Evolutionary conservation across 1,140 invertebrate species (phyloP), one percentile per base, ranked within the genome.

Genomic region (Atopsyche davidsoni): DNA sequence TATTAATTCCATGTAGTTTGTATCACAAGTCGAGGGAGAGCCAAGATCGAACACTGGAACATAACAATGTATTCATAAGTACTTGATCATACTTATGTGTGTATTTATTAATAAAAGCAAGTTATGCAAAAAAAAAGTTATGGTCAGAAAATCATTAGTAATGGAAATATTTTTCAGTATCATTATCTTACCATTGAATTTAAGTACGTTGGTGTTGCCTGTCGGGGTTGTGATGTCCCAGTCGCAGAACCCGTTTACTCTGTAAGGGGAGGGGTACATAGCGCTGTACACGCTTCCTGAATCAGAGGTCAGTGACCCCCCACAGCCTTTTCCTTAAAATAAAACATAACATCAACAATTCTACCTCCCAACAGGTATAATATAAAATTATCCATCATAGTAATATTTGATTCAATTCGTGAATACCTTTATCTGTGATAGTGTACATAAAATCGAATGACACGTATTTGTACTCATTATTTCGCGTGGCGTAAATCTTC

Each of bases 1-100:
- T 4, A 41, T 7, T 13, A 55, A 14, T 34, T 55, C 46, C 16
- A 55, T 13, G 25, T 50, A 50, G 34, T 55, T 38, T 11, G 9
- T 32, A 18, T 42, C 25, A 31, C 53, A 55, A 3, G 17, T 21
- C 1, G 40, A 19, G 17, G 31, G 23, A 16, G 41, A 11, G 6
- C 53, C 42, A 19, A 55, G 24, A 25, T 41, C 47, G 36, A 55
- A 55, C 1, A 51, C 49, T 51, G 44, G 16, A 36, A 51, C 35
- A 28, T 36, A 18, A 38, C 14, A 32, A 31, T 3, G 17, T 2
- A 25, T 41, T 41, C 7, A 11, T 41, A 24, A 48, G 38, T 1
- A 18, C 11, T 7, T 36, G 14, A 6, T 6, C 11, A 17, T 11
- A 46, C 11, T 36, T 46, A 36, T 4, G 14, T 36, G 6, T 28